Evolutionary conservation across 2,113 vertebrate species (phyloP).

Genomic region (Eulemur rufifrons): DNA sequence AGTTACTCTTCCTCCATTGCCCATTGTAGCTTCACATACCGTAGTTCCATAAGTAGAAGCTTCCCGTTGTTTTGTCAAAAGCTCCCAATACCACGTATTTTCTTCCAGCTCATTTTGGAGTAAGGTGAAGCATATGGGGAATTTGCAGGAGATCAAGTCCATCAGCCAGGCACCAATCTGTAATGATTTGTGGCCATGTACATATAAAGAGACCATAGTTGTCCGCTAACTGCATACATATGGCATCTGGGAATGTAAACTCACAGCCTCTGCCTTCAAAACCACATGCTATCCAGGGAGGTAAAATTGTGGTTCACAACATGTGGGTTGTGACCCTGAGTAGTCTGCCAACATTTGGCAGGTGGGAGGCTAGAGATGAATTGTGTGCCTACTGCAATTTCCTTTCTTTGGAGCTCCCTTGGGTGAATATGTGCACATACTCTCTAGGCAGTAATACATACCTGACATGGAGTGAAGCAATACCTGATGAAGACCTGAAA

Average conservation of each 20-base stretch:
- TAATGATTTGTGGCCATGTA: conserved; percentile 72
- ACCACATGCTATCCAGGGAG: conserved; percentile 71
- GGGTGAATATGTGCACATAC: background rate
- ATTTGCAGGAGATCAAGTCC: conserved; percentile 46
- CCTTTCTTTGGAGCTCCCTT: conserved; percentile 35
- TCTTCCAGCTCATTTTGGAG: conserved; percentile 13
- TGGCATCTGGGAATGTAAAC: conserved; percentile 57
- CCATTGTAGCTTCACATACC: background rate
- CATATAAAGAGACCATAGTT: conserved; percentile 66
- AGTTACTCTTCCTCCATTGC: background rate
- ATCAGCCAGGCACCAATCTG: conserved; percentile 54
- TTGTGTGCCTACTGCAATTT: conserved; percentile 63
- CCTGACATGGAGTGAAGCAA: background rate
- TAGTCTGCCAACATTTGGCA: conserved; percentile 60
- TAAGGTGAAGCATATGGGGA: conserved; percentile 42
- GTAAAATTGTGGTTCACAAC: conserved; percentile 52
- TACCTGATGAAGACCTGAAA: background rate
- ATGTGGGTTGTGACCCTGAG: conserved; percentile 57
- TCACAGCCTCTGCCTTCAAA: conserved; percentile 57
- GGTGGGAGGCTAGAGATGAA: conserved; percentile 52
- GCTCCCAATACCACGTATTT: background rate
- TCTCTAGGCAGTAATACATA: background rate
- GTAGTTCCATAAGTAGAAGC: background rate
- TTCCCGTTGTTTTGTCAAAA: background rate
- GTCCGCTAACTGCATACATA: conserved; percentile 71